These are phyloP conservation scores for Thelaira solivaga DNA, from an alignment of 2,888 invertebrate species.

Conservation along the genomic window DNA sequence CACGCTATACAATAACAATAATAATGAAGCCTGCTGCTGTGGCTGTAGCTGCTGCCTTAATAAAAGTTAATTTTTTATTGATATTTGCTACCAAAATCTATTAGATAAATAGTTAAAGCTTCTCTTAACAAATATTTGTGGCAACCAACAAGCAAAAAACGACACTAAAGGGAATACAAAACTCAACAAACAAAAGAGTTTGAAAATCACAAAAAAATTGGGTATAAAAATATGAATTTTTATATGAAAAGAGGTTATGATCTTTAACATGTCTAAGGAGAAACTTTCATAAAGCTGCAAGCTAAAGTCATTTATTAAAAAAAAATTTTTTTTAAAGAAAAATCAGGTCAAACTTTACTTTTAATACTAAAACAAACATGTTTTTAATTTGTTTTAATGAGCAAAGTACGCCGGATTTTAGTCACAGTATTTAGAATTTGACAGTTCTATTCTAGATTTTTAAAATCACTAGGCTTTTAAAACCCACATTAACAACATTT, in stretches of 20 bases:
- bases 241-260: slow-evolving; percentile 28
- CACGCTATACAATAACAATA: slow-evolving; percentile 50
- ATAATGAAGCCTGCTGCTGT: slow-evolving; percentile 36
- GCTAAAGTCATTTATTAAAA: neutral
- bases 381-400: too few species aligned
- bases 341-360: slow-evolving; percentile 20
- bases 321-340: too few species aligned
- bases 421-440: too few species aligned
- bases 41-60: slow-evolving; percentile 42
- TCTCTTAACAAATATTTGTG: slow-evolving; percentile 42
- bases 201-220: too few species aligned
- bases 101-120: slow-evolving; percentile 57
- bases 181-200: neutral
- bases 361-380: too few species aligned
- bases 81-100: slow-evolving; percentile 64
- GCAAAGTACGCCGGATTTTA: too few species aligned
- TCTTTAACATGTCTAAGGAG: slow-evolving; percentile 49
- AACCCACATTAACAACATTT: too few species aligned
- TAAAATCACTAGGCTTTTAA: too few species aligned
- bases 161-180: slow-evolving; percentile 30
- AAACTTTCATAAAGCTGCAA: neutral
- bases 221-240: slow-evolving; percentile 50
- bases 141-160: neutral
- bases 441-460: too few species aligned
- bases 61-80: slow-evolving; percentile 61